A percentile compares a stretch with the other conserved stretches of the same genome.
Conservation (phyloP, 30 jellyfish, hydroid and myxozoan species). For the Aurelia sp. region DNA sequence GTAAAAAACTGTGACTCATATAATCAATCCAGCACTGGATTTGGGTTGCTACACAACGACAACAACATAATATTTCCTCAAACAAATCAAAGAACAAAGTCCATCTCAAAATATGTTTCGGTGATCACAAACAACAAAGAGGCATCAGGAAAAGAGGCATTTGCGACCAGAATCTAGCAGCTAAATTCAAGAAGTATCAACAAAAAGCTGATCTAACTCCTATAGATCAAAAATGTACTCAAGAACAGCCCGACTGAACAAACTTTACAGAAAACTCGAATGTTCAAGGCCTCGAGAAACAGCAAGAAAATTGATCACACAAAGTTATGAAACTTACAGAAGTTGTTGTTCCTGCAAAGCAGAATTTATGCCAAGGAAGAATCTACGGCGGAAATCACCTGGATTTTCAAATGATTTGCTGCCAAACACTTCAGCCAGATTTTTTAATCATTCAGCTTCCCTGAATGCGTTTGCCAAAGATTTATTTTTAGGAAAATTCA, state of each 20-base stretch:
- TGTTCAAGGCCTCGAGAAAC: not conserved
- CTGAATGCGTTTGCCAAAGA: conserved; percentile 52
- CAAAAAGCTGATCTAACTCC: no score
- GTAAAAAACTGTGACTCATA: no score
- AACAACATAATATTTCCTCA: conserved; percentile 26
- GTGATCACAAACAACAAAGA: not conserved
- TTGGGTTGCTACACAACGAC: not conserved
- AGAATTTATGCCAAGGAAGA: no score
- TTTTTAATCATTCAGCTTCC: conserved; percentile 4
- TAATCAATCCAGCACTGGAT: no score
- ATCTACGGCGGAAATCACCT: no score
- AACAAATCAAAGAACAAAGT: conserved; percentile 28
- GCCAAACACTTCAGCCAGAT: not conserved
- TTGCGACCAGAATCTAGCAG: no score
- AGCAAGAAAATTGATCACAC: not conserved
- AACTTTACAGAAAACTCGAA: not conserved
- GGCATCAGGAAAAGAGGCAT: not conserved
- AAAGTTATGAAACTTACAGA: conserved; percentile 4
- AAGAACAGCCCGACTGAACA: not conserved
- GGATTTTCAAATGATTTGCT: not conserved
- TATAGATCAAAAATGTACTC: not conserved
- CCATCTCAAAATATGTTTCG: not conserved
- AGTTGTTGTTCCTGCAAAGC: not conserved
- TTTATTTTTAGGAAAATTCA: conserved; percentile 46
- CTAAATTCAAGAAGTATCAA: no score